Percentiles rank a stretch among this genome's conserved stretches.
phyloP scores from a whole-genome alignment of 64 coral and sea anemone genomes.

The Montipora sp. region DNA sequence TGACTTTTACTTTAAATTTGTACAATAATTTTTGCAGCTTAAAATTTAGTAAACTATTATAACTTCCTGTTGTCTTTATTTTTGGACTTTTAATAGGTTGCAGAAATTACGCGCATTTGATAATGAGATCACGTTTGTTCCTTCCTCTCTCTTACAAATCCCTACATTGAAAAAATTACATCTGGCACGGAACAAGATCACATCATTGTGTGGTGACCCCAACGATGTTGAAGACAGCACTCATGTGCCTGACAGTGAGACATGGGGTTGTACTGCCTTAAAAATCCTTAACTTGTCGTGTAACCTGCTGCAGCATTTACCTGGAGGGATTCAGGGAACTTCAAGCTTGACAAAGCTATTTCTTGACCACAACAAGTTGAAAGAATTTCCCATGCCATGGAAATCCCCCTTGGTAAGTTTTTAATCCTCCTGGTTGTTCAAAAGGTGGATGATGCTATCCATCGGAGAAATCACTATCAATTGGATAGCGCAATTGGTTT shows the following conservation, averaged over 20 bases:
- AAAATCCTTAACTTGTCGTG: constrained; percentile 74
- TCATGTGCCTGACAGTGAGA: neutral
- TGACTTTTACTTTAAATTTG: too few species aligned
- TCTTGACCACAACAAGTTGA: constrained; percentile 73
- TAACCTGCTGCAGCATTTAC: constrained; percentile 77
- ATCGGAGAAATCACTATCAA: too few species aligned
- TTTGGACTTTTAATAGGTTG: constrained; percentile 57
- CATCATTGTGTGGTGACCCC: neutral
- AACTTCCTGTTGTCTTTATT: neutral
- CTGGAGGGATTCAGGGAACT: constrained; percentile 79
- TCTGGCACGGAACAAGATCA: constrained; percentile 74
- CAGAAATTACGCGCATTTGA: constrained; percentile 63
- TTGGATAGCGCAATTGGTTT: too few species aligned
- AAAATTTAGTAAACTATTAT: too few species aligned
- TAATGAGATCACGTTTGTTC: constrained; percentile 67
- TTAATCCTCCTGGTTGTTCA: too few species aligned
- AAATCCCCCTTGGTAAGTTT: constrained; percentile 94
- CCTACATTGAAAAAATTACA: constrained; percentile 71
- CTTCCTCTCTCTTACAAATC: constrained; percentile 64
- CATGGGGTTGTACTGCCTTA: constrained; percentile 81
- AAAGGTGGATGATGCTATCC: too few species aligned
- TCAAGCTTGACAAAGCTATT: constrained; percentile 72
- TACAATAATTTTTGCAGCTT: too few species aligned
- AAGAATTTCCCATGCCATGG: constrained; percentile 87
- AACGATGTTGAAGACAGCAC: constrained; percentile 42